These are phyloP conservation scores for Ranitomeya imitator DNA, from an alignment of 2,113 vertebrate genomes.

Conservation along the genomic window DNA sequence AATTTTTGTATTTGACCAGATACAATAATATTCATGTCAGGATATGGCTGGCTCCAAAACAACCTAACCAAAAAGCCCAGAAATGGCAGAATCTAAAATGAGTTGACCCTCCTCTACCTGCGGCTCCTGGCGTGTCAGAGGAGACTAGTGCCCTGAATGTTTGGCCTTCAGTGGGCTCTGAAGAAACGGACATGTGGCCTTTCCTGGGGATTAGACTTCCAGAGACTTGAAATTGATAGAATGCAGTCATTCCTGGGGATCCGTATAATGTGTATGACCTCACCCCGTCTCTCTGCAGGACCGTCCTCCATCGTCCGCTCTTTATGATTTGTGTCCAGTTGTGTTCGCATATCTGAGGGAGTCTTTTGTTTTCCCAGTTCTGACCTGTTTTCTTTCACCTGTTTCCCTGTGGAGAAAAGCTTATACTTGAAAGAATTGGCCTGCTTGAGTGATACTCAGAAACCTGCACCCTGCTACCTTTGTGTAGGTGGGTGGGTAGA, in stretches of 20 bases:
- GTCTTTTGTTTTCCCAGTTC: slow-evolving; percentile 59
- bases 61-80: not conserved
- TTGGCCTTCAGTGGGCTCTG: slow-evolving; percentile 3
- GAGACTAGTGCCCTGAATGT: not conserved
- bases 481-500: slow-evolving; percentile 56
- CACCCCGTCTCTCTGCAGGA: slow-evolving; percentile 49
- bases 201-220: not conserved
- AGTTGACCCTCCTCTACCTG: not conserved
- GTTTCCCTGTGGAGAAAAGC: slow-evolving; percentile 59
- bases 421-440: slow-evolving; percentile 54
- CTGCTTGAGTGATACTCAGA: slow-evolving; percentile 50
- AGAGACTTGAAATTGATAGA: not conserved
- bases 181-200: slow-evolving; percentile 8
- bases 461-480: slow-evolving; percentile 40
- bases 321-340: slow-evolving; percentile 51
- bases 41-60: not conserved
- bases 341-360: slow-evolving; percentile 49
- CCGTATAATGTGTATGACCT: slow-evolving; percentile 6
- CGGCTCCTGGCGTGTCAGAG: not conserved
- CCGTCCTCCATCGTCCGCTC: slow-evolving; percentile 9
- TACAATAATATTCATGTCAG: not conserved
- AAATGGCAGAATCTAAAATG: not conserved
- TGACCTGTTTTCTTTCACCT: slow-evolving; percentile 59
- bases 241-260: slow-evolving; percentile 36
- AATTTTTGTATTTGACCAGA: not conserved